Base-by-base conservation (phyloP, 2,888 invertebrate genomes). In the Xylophagus ater region DNA sequence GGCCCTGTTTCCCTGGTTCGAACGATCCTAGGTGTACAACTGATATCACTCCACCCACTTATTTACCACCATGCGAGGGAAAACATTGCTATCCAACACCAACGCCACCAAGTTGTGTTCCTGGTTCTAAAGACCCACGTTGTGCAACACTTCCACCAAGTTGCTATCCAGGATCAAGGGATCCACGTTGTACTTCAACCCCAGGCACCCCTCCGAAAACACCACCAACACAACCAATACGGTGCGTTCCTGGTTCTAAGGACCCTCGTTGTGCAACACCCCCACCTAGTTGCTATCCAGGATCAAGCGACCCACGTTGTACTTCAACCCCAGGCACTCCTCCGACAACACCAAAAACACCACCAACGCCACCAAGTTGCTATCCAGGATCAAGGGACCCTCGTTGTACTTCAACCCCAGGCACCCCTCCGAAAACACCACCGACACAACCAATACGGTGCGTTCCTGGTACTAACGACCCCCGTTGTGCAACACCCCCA, bases 351-450 rank as follows among this genome's bases (percentile, higher is more conserved):
- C 49, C 50, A 7, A 47, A 46, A 17, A n/a, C 29, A 48, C 3
- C 40, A 42, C 25, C 68, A 47, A 2, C 51, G 4, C 51, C n/a
- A 49, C 23, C 43, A 45, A 29, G 40, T 33, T 48, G 64, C 32
- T 61, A 49, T 38, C 61, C 65, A 2, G 64, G 65, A 3, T 51
- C 54, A 3, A 48, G 24, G 2, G 62, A 67, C 34, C 58, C 61
- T 5, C 47, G 58, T 13, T 64, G 65, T 38, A 54, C 55, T 1
- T 50, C 54, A 3, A 50, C 53, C 3, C 60, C 46, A 14, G 49
- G 49, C 6, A 18, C 14, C 49, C 52, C 42, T 52, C 52, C 33
- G 45, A n/a, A n/a, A n/a, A n/a, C n/a, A n/a, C n/a, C 49, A 12
- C 47, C 48, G 8, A 33, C 44, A 20, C 46, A 45, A 25, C 47